Conservation (phyloP, 2,797 vertebrate species). For the Pseudochirops corinnae region DNA sequence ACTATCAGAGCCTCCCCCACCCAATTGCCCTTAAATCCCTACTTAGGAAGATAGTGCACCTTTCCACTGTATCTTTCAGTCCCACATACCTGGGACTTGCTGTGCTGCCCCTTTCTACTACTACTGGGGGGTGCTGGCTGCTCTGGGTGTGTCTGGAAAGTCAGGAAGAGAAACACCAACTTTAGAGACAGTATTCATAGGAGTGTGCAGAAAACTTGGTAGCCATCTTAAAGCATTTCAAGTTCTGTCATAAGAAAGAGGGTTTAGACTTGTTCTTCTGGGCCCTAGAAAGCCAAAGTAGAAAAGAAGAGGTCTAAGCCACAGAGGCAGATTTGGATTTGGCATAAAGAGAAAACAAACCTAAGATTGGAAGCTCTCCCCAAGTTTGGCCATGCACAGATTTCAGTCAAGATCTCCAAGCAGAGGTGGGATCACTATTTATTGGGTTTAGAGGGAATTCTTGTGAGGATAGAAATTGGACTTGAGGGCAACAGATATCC, state of each 20-base stretch:
- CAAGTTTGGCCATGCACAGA: not conserved
- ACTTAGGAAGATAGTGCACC: not conserved
- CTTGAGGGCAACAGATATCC: not conserved
- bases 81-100: not conserved
- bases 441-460: not conserved
- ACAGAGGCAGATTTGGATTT: not conserved
- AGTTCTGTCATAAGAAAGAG: not conserved
- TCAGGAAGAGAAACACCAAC: not conserved
- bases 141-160: not conserved
- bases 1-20: not conserved
- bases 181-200: not conserved
- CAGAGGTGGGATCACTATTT: not conserved
- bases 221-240: not conserved
- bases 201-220: not conserved
- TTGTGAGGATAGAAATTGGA: not conserved
- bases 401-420: not conserved
- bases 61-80: not conserved
- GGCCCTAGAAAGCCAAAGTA: not conserved
- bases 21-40: not conserved
- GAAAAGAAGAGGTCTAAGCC: not conserved
- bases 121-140: not conserved
- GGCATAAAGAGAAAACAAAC: not conserved
- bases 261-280: not conserved
- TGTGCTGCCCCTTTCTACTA: not conserved
- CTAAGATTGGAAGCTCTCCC: not conserved